These are phyloP conservation scores for Polylopha cassiicola DNA, from an alignment of 2,888 invertebrate genomes.

Conservation along the genomic window DNA sequence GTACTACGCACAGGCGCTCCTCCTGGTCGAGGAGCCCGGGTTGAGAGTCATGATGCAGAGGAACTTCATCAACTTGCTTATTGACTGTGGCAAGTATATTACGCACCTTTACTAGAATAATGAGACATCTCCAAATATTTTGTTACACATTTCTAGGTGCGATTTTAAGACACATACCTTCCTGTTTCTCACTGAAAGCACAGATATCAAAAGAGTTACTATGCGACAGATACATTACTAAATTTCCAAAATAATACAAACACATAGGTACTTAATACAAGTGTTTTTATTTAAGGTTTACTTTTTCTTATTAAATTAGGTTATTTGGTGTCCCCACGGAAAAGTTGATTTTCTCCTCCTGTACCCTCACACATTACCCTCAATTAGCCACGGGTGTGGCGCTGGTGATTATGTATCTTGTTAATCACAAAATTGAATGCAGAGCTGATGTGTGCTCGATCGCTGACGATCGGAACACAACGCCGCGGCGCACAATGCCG, in stretches of 20 bases:
- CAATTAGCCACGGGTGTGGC: no score
- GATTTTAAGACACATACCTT: conserved; percentile 1
- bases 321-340: no score
- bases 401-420: no score
- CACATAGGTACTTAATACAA: conserved; percentile 2
- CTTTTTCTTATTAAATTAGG: no score
- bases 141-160: conserved; percentile 39
- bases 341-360: no score
- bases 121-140: no score
- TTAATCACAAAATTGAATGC: no score
- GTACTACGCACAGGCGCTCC: conserved; percentile 60
- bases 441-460: no score
- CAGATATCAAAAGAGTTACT: background rate
- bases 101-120: no score
- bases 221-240: background rate
- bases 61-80: conserved; percentile 59
- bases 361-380: no score
- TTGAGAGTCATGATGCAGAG: conserved; percentile 52
- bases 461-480: no score
- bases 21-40: conserved; percentile 43
- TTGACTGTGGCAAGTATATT: conserved; percentile 66
- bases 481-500: no score
- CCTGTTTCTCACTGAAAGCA: background rate
- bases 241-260: background rate
- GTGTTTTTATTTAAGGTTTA: conserved; percentile 9